Conservation (phyloP, 2,888 invertebrate species). For the Habrosyne pyritoides region DNA sequence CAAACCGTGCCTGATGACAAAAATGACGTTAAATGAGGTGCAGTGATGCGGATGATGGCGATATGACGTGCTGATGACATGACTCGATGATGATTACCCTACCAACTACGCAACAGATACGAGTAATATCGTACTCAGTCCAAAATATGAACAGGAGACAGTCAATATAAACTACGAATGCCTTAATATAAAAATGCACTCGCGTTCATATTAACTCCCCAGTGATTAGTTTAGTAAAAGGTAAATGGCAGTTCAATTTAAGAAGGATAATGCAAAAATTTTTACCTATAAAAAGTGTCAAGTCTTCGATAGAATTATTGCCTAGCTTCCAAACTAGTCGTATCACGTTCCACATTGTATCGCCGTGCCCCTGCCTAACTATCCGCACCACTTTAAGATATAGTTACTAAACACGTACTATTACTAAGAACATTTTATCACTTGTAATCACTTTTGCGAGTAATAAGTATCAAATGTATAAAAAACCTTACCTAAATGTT, state of each 20-base stretch:
- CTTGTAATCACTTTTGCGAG: conserved; percentile 80
- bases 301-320: conserved; percentile 79
- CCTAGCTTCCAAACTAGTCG: conserved; percentile 48
- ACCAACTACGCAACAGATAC: conserved; percentile 66
- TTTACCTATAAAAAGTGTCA: conserved; percentile 74
- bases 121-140: conserved; percentile 62
- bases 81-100: conserved; percentile 45
- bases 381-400: conserved; percentile 76
- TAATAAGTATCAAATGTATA: conserved; percentile 81
- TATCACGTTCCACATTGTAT: neutral
- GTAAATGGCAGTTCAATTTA: conserved; percentile 77
- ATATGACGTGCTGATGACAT: conserved; percentile 45
- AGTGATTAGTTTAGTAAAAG: conserved; percentile 55
- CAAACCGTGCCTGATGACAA: conserved; percentile 76
- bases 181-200: conserved; percentile 4
- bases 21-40: conserved; percentile 67
- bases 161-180: conserved; percentile 22
- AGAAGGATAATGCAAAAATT: conserved; percentile 69
- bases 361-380: conserved; percentile 48
- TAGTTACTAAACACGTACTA: conserved; percentile 73
- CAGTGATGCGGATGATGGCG: conserved; percentile 79
- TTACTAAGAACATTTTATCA: conserved; percentile 70
- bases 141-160: conserved; percentile 36
- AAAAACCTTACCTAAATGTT: conserved; percentile 74
- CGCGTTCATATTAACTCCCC: conserved; percentile 21